A percentile compares a stretch with the other conserved stretches of the same genome.
These are phyloP conservation scores for Apodemia mormo DNA, from an alignment of 2,888 invertebrate species.

Conservation along the genomic window DNA sequence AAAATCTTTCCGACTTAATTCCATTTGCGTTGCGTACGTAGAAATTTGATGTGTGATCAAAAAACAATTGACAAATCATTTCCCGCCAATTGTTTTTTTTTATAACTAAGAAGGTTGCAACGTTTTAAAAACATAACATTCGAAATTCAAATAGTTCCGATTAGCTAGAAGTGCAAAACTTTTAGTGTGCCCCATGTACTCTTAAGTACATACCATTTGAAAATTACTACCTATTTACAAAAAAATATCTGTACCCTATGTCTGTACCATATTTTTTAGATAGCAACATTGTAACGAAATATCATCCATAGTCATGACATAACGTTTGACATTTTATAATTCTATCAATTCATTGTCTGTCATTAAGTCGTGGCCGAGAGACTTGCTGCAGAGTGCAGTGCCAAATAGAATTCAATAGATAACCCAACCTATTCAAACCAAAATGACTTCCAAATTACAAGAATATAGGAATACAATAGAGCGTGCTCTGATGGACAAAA, in stretches of 20 bases:
- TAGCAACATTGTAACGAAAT: slow-evolving; percentile 29
- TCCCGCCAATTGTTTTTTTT: too few relatives aligned
- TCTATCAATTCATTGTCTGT: slow-evolving; percentile 43
- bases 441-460: slow-evolving; percentile 71
- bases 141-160: too few relatives aligned
- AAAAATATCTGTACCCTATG: not conserved
- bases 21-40: too few relatives aligned
- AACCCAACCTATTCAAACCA: slow-evolving; percentile 40
- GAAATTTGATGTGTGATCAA: too few relatives aligned
- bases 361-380: slow-evolving; percentile 63
- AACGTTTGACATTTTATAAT: slow-evolving; percentile 2
- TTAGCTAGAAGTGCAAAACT: too few relatives aligned
- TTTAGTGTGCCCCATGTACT: too few relatives aligned
- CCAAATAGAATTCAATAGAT: slow-evolving; percentile 50
- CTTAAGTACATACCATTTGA: too few relatives aligned
- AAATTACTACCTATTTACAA: too few relatives aligned
- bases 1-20: too few relatives aligned
- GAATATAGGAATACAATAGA: slow-evolving; percentile 83
- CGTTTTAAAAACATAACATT: too few relatives aligned
- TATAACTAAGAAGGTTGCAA: too few relatives aligned
- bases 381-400: slow-evolving; percentile 54
- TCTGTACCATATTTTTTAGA: not conserved
- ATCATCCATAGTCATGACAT: slow-evolving; percentile 29
- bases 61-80: too few relatives aligned
- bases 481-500: slow-evolving; percentile 83